Conservation (phyloP, 2,113 vertebrate species). For the Melanocharis versteri region DNA sequence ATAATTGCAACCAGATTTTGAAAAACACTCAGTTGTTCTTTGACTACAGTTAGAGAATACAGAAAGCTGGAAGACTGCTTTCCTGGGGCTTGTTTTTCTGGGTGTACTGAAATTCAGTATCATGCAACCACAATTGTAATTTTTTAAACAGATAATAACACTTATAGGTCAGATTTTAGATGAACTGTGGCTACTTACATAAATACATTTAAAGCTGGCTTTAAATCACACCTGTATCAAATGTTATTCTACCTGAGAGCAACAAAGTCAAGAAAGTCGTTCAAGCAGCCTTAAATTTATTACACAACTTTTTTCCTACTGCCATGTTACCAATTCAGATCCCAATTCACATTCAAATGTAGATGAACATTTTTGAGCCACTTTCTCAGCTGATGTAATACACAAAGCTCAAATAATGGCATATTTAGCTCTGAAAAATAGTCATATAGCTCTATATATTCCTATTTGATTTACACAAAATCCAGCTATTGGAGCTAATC, state of each 20-base stretch:
- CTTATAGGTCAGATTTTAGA: background rate
- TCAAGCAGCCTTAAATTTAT: background rate
- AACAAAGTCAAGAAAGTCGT: background rate
- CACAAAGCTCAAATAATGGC: background rate
- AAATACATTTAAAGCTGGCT: background rate
- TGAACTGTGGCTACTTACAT: background rate
- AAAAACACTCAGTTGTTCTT: background rate
- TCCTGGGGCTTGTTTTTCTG: background rate
- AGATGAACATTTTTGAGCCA: background rate
- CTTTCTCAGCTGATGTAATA: background rate
- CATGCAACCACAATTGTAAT: background rate
- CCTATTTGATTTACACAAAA: background rate
- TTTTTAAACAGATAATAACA: background rate
- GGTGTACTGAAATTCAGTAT: background rate
- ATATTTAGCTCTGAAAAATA: background rate
- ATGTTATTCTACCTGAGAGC: background rate
- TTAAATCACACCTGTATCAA: background rate
- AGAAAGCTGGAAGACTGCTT: background rate
- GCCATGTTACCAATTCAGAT: background rate
- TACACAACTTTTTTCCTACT: background rate
- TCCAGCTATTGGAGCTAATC: background rate
- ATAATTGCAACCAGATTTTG: background rate
- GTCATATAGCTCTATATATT: background rate
- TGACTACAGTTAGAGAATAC: background rate
- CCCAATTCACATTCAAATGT: background rate